Evolutionary conservation across 2,113 vertebrate species (phyloP).

Genomic region (Thunnus thynnus): DNA sequence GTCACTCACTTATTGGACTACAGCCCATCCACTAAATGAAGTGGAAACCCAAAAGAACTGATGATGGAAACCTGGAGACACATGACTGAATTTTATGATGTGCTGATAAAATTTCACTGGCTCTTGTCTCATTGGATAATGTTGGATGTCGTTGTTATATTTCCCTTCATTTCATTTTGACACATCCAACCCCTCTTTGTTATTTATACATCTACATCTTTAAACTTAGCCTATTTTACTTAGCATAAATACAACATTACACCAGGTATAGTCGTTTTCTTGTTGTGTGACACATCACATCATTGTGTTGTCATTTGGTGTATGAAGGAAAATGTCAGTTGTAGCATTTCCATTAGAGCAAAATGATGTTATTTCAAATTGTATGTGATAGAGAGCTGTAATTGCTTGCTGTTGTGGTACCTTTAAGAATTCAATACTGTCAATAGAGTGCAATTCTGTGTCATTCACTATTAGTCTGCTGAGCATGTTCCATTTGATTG

Average conservation of each 20-base stretch:
- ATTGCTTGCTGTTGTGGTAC: conserved; percentile 63
- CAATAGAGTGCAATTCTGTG: conserved; percentile 66
- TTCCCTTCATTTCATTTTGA: conserved; percentile 32
- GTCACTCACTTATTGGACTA: conserved; percentile 63
- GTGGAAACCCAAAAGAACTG: conserved; percentile 74
- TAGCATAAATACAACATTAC: background rate
- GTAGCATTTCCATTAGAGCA: conserved; percentile 59
- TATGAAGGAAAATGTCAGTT: conserved; percentile 56
- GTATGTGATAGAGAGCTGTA: conserved; percentile 67
- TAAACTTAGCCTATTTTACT: background rate
- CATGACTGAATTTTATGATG: conserved; percentile 74
- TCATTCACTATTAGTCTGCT: conserved; percentile 65
- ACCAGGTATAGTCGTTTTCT: background rate
- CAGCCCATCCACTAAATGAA: conserved; percentile 81
- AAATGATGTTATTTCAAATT: conserved; percentile 69
- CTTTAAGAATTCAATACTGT: conserved; percentile 74
- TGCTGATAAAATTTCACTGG: conserved; percentile 70
- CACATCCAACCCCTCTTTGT: background rate
- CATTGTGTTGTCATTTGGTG: conserved; percentile 13
- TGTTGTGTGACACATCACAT: background rate
- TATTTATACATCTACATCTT: conserved; percentile 5
- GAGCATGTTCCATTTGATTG: conserved; percentile 71
- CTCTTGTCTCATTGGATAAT: conserved; percentile 55
- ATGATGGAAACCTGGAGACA: conserved; percentile 70
- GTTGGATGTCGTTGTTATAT: conserved; percentile 26